phyloP scores from a whole-genome alignment of 2,113 vertebrate genomes.

The Pluvialis apricaria region DNA sequence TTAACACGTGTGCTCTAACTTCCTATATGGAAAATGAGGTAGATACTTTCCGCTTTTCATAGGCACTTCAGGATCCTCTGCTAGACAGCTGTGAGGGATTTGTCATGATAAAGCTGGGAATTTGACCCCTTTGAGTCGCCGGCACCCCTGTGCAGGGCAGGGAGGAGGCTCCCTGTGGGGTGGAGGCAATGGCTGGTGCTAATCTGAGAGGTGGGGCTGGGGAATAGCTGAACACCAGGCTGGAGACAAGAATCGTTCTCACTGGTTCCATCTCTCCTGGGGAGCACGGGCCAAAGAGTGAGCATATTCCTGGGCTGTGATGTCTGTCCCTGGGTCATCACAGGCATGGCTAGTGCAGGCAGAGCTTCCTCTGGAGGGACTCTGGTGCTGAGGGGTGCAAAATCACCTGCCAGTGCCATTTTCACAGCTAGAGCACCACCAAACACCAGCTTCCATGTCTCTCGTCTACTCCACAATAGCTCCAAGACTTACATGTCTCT shows the following conservation, averaged over 20 bases:
- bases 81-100: neutral
- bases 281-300: neutral
- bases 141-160: neutral
- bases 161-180: neutral
- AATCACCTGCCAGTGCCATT: neutral
- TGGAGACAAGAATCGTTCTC: neutral
- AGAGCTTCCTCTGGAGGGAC: neutral
- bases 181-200: neutral
- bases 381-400: neutral
- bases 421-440: neutral
- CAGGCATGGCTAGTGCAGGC: neutral
- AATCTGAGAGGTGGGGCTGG: neutral
- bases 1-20: constrained; percentile 36
- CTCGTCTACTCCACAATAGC: neutral
- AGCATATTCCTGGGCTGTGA: fast-evolving
- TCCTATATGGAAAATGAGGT: constrained; percentile 46
- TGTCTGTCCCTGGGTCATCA: fast-evolving
- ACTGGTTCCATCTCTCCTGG: neutral
- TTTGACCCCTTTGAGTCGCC: neutral
- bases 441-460: neutral
- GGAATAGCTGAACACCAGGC: neutral
- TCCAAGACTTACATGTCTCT: neutral
- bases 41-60: neutral
- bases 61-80: neutral
- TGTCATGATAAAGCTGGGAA: neutral